Conservation (phyloP, 2,113 vertebrate species). For the Lophotis ruficrista region DNA sequence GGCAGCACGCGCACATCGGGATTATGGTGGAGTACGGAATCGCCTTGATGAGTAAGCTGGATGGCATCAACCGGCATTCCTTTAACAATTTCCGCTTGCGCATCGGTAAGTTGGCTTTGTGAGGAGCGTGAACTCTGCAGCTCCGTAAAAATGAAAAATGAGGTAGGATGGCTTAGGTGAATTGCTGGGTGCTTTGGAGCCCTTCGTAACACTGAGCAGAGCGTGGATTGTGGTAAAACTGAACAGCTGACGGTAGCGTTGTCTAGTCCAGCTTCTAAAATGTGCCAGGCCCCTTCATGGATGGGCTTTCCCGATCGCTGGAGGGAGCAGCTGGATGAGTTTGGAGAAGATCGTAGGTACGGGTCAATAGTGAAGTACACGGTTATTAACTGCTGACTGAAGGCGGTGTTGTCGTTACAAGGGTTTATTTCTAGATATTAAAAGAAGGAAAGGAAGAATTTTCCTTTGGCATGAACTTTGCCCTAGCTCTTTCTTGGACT, state of each 20-base stretch:
- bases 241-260: background rate
- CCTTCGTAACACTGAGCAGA: background rate
- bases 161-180: background rate
- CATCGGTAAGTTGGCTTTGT: conserved; percentile 81
- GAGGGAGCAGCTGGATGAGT: background rate
- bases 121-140: rapidly evolving
- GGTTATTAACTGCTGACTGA: background rate
- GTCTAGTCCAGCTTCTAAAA: background rate
- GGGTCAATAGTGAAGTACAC: background rate
- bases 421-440: background rate
- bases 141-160: background rate
- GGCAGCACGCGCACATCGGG: conserved; percentile 91
- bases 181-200: background rate
- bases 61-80: conserved; percentile 97
- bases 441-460: background rate
- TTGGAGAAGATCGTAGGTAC: background rate
- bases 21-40: conserved; percentile 97
- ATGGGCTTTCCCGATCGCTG: background rate
- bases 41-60: conserved; percentile 93
- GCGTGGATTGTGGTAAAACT: background rate
- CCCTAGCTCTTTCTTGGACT: background rate
- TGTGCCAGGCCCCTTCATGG: rapidly evolving
- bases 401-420: background rate
- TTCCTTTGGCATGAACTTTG: background rate
- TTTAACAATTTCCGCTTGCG: conserved; percentile 96